Percentiles rank a stretch among this genome's conserved stretches.
Conservation (phyloP, 2,888 invertebrate genomes). For the Amphipyra tragopoginis region DNA sequence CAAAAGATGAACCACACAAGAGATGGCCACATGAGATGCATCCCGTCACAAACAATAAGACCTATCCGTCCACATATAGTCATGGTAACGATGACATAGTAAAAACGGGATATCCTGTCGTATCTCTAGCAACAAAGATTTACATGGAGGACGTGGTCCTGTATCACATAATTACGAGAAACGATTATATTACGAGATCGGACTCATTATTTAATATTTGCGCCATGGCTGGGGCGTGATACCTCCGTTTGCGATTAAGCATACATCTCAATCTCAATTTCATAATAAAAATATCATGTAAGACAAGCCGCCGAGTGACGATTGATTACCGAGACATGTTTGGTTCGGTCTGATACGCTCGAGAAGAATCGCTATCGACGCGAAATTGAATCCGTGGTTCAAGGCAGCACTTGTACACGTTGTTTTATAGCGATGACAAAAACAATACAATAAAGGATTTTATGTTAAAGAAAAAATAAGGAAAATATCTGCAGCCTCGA, state of each 20-base stretch:
- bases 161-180: conserved; percentile 30
- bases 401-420: conserved; percentile 75
- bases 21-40: conserved; percentile 64
- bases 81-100: conserved; percentile 51
- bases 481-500: conserved; percentile 48
- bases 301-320: conserved; percentile 76
- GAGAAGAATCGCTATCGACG: conserved; percentile 78
- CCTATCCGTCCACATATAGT: conserved; percentile 33
- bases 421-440: conserved; percentile 74
- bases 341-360: conserved; percentile 83
- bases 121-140: conserved; percentile 45
- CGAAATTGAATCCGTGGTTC: conserved; percentile 84
- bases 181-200: conserved; percentile 47
- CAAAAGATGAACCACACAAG: conserved; percentile 51
- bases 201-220: conserved; percentile 63
- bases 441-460: conserved; percentile 64
- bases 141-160: conserved; percentile 37
- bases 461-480: conserved; percentile 55
- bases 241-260: conserved; percentile 59
- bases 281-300: conserved; percentile 77
- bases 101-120: conserved; percentile 62
- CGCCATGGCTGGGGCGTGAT: conserved; percentile 36
- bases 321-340: conserved; percentile 83
- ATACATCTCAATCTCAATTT: conserved; percentile 78
- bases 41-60: conserved; percentile 56